Conservation (phyloP, 2,113 vertebrate genomes). For the Hyaena hyaena region DNA sequence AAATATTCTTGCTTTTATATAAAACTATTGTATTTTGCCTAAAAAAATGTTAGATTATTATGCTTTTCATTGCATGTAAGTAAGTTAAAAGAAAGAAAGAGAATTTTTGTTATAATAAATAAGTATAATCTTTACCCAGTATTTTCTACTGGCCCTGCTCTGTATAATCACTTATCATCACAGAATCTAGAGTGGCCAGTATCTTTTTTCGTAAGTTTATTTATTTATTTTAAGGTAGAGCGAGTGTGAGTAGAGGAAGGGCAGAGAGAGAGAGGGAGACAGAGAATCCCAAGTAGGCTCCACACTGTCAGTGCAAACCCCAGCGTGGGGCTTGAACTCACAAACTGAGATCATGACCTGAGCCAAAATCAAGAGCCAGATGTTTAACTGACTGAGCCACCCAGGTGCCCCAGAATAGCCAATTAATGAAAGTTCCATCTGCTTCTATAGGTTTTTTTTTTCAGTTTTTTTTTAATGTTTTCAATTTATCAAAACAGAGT, state of each 20-base stretch:
- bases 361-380: too few species aligned
- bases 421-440: background rate
- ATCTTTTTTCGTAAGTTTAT: too few species aligned
- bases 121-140: background rate
- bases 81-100: slow-evolving; percentile 4
- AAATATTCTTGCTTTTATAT: background rate
- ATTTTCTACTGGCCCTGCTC: background rate
- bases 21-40: slow-evolving; percentile 3
- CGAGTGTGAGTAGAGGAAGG: too few species aligned
- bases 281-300: too few species aligned
- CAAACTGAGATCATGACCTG: too few species aligned
- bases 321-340: too few species aligned
- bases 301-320: too few species aligned
- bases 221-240: too few species aligned
- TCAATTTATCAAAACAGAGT: background rate
- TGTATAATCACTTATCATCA: background rate
- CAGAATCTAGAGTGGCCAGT: background rate
- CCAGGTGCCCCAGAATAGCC: background rate
- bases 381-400: too few species aligned
- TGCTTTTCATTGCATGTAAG: background rate
- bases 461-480: background rate
- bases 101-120: background rate
- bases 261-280: too few species aligned
- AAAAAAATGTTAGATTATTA: background rate
- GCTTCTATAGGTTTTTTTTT: background rate